These are phyloP conservation scores for Etheostoma perlongum DNA, from an alignment of 2,797 vertebrate species.

Conservation along the genomic window DNA sequence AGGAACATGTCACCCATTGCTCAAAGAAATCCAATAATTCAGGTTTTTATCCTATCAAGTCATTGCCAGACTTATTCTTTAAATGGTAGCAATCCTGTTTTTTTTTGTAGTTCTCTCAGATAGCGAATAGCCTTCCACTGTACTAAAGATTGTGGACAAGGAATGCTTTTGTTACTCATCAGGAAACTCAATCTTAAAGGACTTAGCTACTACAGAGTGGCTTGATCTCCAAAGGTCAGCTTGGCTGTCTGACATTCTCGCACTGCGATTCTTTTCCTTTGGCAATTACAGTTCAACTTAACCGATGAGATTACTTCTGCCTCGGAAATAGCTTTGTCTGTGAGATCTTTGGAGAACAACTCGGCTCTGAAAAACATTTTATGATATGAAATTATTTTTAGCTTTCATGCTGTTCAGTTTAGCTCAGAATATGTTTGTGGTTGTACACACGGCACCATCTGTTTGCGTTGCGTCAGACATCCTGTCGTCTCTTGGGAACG, in stretches of 20 bases:
- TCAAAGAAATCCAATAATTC: neutral
- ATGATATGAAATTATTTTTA: constrained; percentile 37
- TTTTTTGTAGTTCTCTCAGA: neutral
- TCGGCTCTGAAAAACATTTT: constrained; percentile 25
- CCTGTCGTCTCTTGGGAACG: constrained; percentile 27
- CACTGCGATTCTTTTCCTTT: neutral
- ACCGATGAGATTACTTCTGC: constrained; percentile 5
- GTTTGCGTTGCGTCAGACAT: constrained; percentile 43
- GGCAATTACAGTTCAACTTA: neutral
- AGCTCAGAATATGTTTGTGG: constrained; percentile 34
- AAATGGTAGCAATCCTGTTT: neutral
- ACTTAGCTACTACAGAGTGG: too few relatives aligned
- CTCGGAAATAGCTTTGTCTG: constrained; percentile 21
- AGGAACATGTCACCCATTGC: neutral
- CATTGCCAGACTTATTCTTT: neutral
- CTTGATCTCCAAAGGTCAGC: neutral
- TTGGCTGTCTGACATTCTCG: neutral
- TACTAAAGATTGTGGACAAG: neutral
- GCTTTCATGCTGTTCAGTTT: constrained; percentile 29
- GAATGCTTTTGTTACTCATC: neutral
- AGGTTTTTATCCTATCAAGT: neutral
- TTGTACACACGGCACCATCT: constrained; percentile 54
- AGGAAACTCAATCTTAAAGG: neutral
- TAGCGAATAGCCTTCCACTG: neutral
- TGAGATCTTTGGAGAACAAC: constrained; percentile 7